Base-by-base conservation (phyloP, 2,888 invertebrate genomes). In the Myopa tessellatipennis region DNA sequence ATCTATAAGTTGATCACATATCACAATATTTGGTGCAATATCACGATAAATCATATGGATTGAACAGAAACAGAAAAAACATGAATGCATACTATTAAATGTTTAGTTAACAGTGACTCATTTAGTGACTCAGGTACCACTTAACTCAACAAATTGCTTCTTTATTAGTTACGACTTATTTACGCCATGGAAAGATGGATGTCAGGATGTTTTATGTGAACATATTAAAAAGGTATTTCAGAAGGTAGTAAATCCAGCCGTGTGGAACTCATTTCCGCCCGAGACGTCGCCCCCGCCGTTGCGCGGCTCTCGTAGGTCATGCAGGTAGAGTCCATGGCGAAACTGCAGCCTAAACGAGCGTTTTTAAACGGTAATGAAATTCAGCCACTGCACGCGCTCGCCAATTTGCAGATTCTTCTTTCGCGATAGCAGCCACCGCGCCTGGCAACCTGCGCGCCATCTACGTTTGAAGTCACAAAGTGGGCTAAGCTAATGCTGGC, bases 341-440 rank as follows among this genome's bases (percentile, higher is more conserved):
- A 12, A 14, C 52, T 52, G 52, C 52, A 52, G 52, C 3, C 26
- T 26, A 26, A 26, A 26, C 26, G 26, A 26, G 26, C 26, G 26
- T 36, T 18, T 52, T 69, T 36, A 34, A 79, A 77, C 67, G 14
- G 80, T 79, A 79, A 81, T 79, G 81, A 81, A 77, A 76, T 69
- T 70, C 72, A 67, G 76, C 55, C 78, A 52, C 73, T 74, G 77
- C 58, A 70, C 78, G 74, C 72, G 70, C 72, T 74, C 78, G 78
- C 80, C 78, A 52, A 52, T 69, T 34, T 26, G 10, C 18, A 45
- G 63, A 63, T 74, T 36, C 69, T 63, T 45, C 45, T 36, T 63
- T 50, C 16, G n/a, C 50, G 74, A 65, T 74, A 10, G 12, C 61
- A 10, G 55, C 55, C 12, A 55, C 34, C 12, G 50, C 50, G 14